Conservation (phyloP, 2,888 invertebrate genomes). For the Drosophila conformis region DNA sequence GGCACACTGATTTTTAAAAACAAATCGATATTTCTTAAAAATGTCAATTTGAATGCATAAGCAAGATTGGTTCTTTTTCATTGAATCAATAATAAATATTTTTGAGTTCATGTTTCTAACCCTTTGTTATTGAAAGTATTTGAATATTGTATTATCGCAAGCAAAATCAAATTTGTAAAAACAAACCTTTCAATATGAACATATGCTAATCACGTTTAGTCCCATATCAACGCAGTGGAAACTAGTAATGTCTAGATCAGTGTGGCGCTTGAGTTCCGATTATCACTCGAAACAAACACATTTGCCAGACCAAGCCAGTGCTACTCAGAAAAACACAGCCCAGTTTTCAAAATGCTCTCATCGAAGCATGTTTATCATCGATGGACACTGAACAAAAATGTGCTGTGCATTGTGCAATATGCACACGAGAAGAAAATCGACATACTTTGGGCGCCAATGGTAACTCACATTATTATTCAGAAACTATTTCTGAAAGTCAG, state of each 20-base stretch:
- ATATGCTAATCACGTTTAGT: background rate
- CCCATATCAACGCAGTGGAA: background rate
- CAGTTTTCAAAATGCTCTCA: background rate
- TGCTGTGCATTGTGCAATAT: background rate
- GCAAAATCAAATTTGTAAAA: background rate
- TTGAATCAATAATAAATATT: background rate
- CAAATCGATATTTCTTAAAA: rapidly evolving
- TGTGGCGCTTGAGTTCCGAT: background rate
- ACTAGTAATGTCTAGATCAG: background rate
- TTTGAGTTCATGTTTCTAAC: background rate
- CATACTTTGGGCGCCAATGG: background rate
- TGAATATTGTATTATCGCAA: background rate
- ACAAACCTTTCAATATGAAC: background rate
- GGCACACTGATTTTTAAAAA: background rate
- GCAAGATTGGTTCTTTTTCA: background rate
- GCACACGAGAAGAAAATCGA: background rate
- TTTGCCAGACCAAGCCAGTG: background rate
- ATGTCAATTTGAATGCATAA: background rate
- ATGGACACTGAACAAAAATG: background rate
- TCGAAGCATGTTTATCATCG: background rate
- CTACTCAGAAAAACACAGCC: background rate
- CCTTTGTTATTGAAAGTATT: background rate
- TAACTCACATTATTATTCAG: background rate
- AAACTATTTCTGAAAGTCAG: background rate
- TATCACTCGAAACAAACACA: background rate